phyloP scores from a whole-genome alignment of 2,888 invertebrate species.

The Brenthis hecate region DNA sequence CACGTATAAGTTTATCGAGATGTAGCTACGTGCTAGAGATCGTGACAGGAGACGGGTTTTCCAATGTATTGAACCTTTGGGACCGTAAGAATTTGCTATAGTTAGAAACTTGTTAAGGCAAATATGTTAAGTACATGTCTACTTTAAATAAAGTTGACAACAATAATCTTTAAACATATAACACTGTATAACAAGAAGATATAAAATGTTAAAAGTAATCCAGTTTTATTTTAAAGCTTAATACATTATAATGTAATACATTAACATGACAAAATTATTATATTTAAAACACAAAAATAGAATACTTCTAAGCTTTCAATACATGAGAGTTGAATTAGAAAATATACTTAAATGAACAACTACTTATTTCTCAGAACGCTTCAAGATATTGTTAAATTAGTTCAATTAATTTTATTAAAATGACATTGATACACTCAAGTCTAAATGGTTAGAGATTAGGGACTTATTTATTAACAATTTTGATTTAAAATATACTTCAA shows the following conservation, averaged over 20 bases:
- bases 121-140: background rate
- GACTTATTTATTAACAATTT: background rate
- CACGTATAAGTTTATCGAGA: background rate
- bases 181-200: too few relatives aligned
- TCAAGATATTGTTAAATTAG: background rate
- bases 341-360: background rate
- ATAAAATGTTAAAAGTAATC: too few relatives aligned
- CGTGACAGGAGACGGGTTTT: conserved; percentile 6
- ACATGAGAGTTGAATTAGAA: too few relatives aligned
- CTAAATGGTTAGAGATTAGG: background rate
- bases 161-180: too few relatives aligned
- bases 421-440: background rate
- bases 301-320: too few relatives aligned
- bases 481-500: background rate
- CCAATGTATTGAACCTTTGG: conserved; percentile 12
- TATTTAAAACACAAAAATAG: too few relatives aligned
- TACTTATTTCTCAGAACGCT: too few relatives aligned
- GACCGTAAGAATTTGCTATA: background rate
- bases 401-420: background rate
- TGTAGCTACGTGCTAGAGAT: background rate
- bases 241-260: too few relatives aligned
- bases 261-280: too few relatives aligned
- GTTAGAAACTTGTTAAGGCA: background rate
- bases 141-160: background rate
- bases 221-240: too few relatives aligned